Base-by-base conservation (phyloP, 35 echinoderm and acorn worm species). In the Nesometra sesokonis region DNA sequence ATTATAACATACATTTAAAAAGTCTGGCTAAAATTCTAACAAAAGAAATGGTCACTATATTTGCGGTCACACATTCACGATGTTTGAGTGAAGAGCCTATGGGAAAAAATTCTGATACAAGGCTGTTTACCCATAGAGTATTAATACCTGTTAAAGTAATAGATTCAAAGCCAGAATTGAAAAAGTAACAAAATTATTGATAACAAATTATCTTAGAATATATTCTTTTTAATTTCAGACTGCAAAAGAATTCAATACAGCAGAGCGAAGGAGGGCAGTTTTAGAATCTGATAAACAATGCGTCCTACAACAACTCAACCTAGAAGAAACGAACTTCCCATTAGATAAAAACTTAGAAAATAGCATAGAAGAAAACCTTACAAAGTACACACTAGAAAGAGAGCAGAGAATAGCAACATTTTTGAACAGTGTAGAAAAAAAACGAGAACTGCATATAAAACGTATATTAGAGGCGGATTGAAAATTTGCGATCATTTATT, bases 221-320 rank as follows among this genome's bases (percentile, higher is more conserved):
- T 37, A 32, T 35, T 30, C 0, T 9, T 37, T 77, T 77, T 35
- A n/a, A 8, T 77, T 85, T 21, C 86, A 97, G 94, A 77, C 34
- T 27, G 94, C 89, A 35, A 93, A 89, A 88, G 86, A 91, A 80
- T 33, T 34, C 7, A 84, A 77, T 23, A 35, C 82, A 35, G 11
- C 46, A 9, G 86, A 85, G 33, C 76, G 91, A 38, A 27, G 37
- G 38, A 43, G 80, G 67, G 89, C 80, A 32, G 88, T 93, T 29
- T 17, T 36, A 47, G 46, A 88, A 31, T 89, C 85, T 32, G 94
- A 97, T 46, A 76, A 86, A 76, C 79, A 77, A 80, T 84, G 88
- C n/a, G 89, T 85, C 23, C 46, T 93, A 0, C 30, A 29, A 3
- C 86, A 93, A 77, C 35, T 88, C 32, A 78, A 90, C 30, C 36